phyloP scores from a whole-genome alignment of 2,888 invertebrate genomes.

The Autographa pulchrina region DNA sequence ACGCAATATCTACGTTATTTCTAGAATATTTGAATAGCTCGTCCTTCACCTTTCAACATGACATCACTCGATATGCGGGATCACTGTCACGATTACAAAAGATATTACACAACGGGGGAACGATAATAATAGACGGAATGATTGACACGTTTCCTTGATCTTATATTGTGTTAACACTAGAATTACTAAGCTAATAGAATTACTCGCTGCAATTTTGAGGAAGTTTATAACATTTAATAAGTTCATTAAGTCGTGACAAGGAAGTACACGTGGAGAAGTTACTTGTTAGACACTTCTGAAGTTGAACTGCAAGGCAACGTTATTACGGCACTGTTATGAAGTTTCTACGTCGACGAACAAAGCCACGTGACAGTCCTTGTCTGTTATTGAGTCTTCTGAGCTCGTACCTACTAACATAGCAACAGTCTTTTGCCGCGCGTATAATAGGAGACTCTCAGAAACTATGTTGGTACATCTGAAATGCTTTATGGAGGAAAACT shows the following conservation, averaged over 20 bases:
- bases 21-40: conserved; percentile 28
- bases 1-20: conserved; percentile 37
- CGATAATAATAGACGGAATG: conserved; percentile 30
- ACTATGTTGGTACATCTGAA: conserved; percentile 7
- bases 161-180: conserved; percentile 27
- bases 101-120: conserved; percentile 20
- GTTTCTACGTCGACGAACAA: conserved; percentile 37
- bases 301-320: conserved; percentile 12
- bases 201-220: conserved; percentile 10
- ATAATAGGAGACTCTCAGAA: conserved; percentile 32
- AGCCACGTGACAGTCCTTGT: conserved; percentile 24
- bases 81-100: conserved; percentile 37
- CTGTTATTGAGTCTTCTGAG: conserved; percentile 37
- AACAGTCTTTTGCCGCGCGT: conserved; percentile 36
- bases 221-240: neutral
- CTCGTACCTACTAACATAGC: conserved; percentile 10
- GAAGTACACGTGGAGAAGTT: conserved; percentile 6
- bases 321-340: conserved; percentile 23
- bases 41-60: conserved; percentile 53
- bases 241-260: neutral
- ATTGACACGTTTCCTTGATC: conserved; percentile 39
- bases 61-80: conserved; percentile 26
- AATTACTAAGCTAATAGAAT: conserved; percentile 15
- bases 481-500: conserved; percentile 12
- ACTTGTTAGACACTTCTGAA: conserved; percentile 16